Percentiles rank a stretch among this genome's conserved stretches.
phyloP scores from a whole-genome alignment of 1,140 invertebrate species.

The Anastrepha ludens region DNA sequence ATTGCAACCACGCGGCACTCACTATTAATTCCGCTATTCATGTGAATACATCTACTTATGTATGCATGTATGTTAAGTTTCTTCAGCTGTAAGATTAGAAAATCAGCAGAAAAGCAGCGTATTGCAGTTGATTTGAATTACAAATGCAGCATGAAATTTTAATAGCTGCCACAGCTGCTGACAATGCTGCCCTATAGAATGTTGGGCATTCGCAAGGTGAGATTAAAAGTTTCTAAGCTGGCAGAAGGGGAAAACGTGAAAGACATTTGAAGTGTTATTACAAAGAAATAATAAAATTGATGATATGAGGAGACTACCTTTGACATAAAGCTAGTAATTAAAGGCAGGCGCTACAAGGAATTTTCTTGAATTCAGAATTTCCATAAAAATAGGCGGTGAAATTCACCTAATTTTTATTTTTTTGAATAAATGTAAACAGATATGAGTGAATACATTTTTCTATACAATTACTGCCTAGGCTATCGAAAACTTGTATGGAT shows the following conservation, averaged over 20 bases:
- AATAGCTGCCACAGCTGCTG: not conserved
- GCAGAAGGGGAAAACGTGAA: not conserved
- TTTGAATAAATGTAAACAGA: too few species aligned
- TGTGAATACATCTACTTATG: not conserved
- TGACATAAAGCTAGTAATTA: not conserved
- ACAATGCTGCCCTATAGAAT: not conserved
- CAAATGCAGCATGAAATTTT: constrained; percentile 7
- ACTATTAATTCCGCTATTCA: not conserved
- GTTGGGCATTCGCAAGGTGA: not conserved
- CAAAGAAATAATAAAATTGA: not conserved
- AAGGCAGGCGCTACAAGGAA: not conserved
- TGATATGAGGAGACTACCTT: too few species aligned
- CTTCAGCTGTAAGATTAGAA: not conserved
- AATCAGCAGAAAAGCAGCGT: not conserved
- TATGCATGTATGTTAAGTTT: not conserved
- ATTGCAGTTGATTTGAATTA: constrained; percentile 16
- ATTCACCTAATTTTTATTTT: too few species aligned
- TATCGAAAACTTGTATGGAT: too few species aligned
- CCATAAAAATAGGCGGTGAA: not conserved
- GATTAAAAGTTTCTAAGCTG: not conserved
- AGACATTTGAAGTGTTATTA: not conserved
- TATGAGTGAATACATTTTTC: too few species aligned
- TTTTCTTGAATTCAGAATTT: not conserved
- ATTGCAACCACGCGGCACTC: not conserved
- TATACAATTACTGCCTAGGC: too few species aligned